Base-by-base conservation (phyloP, 2,888 invertebrate genomes). In the Busseola fusca region DNA sequence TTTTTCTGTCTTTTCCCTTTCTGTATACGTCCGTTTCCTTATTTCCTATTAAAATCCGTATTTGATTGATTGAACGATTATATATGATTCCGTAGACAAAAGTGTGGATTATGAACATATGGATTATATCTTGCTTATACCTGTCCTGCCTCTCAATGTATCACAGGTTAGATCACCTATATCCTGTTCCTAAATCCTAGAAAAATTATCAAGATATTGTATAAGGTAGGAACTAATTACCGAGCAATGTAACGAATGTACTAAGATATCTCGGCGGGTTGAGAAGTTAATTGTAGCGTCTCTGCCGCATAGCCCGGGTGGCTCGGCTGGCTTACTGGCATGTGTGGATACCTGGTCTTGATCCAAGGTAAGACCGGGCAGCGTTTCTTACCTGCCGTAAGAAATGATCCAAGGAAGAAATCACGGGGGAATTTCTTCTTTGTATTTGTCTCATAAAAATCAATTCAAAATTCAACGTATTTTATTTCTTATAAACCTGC, bases 151-250 rank as follows among this genome's bases (percentile, higher is more conserved):
- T 16, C 25, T 40, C 40, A 48, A 18, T 0, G 6, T 14, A 25
- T 56, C 30, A 48, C 54, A 56, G 16, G n/a, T 48, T 37, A 27
- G 9, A 27, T 54, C 9, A 56, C 12, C 7, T 5, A 16, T 40
- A 52, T 65, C 50, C 50, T 62, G 21, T 21, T 54, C 12, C 21
- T 54, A 14, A 52, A 7, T 34, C 14, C 14, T 37, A 45, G 42
- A 37, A 52, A 63, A 54, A 42, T 16, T 14, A 12, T n/a, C 34
- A 2, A 25, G 63, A 78, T 64, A 50, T 58, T n/a, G n/a, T n/a
- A n/a, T n/a, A n/a, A 30, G 62, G 37, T 71, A 79, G 72, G 66
- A 82, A 75, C 72, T 72, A 70, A 81, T 75, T 78, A 83, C 58
- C 14, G 25, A n/a, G 69, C 34, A 25, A 80, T 69, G 63, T 66